Base-by-base conservation (phyloP, 2,797 vertebrate species). In the Eulemur rubriventer region DNA sequence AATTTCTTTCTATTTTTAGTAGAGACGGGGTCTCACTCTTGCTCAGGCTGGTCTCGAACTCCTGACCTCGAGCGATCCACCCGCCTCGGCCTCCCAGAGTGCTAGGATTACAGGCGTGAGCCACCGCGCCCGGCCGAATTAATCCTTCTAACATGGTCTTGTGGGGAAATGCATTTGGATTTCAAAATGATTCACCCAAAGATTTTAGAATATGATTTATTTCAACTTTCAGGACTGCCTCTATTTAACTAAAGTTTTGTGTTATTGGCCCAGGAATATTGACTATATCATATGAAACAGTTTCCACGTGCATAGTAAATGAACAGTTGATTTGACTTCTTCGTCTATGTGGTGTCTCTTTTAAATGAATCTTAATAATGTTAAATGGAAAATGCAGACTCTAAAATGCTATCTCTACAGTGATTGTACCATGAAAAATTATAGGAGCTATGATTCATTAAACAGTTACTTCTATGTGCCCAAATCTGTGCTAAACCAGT, bases 111-210 rank as follows among this genome's bases (percentile, higher is more conserved):
- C n/a, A n/a, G n/a, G n/a, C n/a, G n/a, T n/a, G n/a, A n/a, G n/a
- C n/a, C n/a, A n/a, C n/a, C n/a, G n/a, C n/a, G n/a, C n/a, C n/a
- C n/a, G n/a, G n/a, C n/a, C n/a, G n/a, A n/a, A n/a, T n/a, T n/a
- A n/a, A n/a, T n/a, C n/a, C n/a, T 22, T 80, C 70, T 73, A 69
- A 38, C 26, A 24, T 35, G 16, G 33, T 52, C 86, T 89, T 92
- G 7, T 67, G 28, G 41, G 48, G 18, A 59, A 93, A 43, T 82
- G 6, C 59, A 88, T 81, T 94, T n/a, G 43, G 38, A 75, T 95
- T 94, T 93, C 87, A 95, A 91, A 94, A 72, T 75, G 95, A 89
- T 70, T 78, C 83, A 78, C 33, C 4, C 6, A 50, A 18, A 82
- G 91, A 81, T 22, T 72, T 63, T 75, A 67, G 48, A 82, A 82